Percentiles rank a stretch among this genome's conserved stretches.
Conservation (phyloP, 1,140 invertebrate species). For the Chionoecetes opilio region DNA sequence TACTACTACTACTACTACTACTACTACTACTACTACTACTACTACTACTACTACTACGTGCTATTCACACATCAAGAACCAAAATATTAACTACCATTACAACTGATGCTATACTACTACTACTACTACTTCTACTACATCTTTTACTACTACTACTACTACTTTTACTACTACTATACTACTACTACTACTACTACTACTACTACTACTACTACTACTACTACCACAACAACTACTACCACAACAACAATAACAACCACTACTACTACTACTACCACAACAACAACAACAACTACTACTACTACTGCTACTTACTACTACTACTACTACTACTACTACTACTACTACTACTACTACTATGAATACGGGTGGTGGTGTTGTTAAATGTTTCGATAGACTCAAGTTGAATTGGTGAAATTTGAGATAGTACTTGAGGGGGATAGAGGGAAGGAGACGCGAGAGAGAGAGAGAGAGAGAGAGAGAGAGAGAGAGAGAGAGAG, state of each 20-base stretch:
- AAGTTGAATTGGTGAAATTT: slow-evolving; percentile 19
- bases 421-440: not conserved
- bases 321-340: slow-evolving; percentile 29
- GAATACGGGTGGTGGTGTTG: not conserved
- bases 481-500: slow-evolving; percentile 43
- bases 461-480: slow-evolving; percentile 35
- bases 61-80: too few species aligned
- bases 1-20: slow-evolving; percentile 30
- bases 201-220: not conserved
- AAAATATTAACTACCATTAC: too few species aligned
- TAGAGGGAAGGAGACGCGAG: not conserved
- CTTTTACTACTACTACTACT: slow-evolving; percentile 20
- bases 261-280: too few species aligned
- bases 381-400: not conserved
- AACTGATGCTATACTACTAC: not conserved
- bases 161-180: slow-evolving; percentile 20
- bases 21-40: slow-evolving; percentile 29
- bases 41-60: slow-evolving; percentile 29
- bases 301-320: slow-evolving; percentile 15
- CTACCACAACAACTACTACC: not conserved
- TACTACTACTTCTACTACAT: slow-evolving; percentile 29
- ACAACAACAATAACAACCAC: not conserved
- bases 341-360: slow-evolving; percentile 20
- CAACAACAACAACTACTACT: slow-evolving; percentile 14
- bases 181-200: not conserved